Evolutionary conservation across 2,113 vertebrate species (phyloP).

Genomic region (Ceyx margarethae): DNA sequence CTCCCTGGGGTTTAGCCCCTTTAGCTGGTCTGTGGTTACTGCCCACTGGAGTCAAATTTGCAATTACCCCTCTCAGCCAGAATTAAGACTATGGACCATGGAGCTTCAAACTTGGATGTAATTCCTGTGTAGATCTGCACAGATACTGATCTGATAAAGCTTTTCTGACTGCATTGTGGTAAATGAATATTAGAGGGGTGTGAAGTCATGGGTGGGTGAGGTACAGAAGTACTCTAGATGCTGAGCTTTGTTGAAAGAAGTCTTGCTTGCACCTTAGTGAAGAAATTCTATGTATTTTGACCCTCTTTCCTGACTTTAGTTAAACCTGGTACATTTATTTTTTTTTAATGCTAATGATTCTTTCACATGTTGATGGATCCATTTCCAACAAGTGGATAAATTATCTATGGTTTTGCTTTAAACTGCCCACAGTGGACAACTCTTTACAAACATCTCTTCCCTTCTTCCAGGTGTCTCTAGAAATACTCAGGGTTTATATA

Average conservation of each 20-base stretch:
- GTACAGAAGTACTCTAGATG: not conserved
- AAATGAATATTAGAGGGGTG: not conserved
- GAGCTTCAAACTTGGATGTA: not conserved
- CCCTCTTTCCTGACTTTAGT: not conserved
- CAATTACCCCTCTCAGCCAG: not conserved
- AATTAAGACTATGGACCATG: not conserved
- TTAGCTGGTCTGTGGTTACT: not conserved
- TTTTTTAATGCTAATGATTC: not conserved
- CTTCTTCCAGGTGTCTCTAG: not conserved
- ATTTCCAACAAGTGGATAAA: not conserved
- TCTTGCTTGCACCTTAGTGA: not conserved
- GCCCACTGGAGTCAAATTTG: not conserved
- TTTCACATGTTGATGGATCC: not conserved
- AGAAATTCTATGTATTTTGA: not conserved
- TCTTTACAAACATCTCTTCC: not conserved
- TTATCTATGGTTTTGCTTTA: not conserved
- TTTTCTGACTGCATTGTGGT: not conserved
- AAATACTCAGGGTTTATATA: not conserved
- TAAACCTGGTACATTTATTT: not conserved
- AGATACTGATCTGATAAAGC: not conserved
- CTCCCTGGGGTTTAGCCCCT: not conserved
- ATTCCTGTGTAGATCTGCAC: not conserved
- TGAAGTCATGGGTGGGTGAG: not conserved
- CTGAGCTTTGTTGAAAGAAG: not conserved
- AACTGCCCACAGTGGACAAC: not conserved